Conservation (phyloP, 2,888 invertebrate genomes). For the Kryphioiulus occultus region DNA sequence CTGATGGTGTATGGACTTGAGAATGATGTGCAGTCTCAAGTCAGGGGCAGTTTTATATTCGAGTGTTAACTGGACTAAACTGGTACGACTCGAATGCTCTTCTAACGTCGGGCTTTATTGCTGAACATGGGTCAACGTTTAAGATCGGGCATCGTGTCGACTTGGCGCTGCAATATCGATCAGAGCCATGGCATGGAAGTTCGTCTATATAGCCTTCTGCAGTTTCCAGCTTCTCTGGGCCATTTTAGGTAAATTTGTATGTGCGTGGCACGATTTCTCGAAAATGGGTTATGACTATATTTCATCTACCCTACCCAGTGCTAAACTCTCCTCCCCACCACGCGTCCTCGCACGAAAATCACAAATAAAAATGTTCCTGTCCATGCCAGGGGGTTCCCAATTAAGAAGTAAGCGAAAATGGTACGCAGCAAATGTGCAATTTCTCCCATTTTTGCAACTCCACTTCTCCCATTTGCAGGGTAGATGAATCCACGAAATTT, state of each 20-base stretch:
- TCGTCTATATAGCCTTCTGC: too few species aligned
- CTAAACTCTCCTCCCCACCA: neutral
- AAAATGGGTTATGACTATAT: constrained; percentile 31
- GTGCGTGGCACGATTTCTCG: neutral
- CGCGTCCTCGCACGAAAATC: neutral
- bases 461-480: neutral
- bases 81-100: too few species aligned
- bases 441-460: neutral
- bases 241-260: neutral
- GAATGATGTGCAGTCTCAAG: too few species aligned
- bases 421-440: neutral
- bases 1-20: too few species aligned
- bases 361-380: neutral
- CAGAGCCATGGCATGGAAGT: neutral
- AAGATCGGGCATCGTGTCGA: neutral
- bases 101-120: neutral
- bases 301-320: neutral
- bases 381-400: neutral
- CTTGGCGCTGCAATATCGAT: neutral
- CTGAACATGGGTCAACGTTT: neutral
- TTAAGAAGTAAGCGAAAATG: neutral
- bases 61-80: too few species aligned
- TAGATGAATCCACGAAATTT: neutral
- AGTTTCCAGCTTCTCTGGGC: neutral
- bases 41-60: too few species aligned